Evolutionary conservation across 2,797 vertebrate species (phyloP).

Genomic region (Poliocrania exsul): DNA sequence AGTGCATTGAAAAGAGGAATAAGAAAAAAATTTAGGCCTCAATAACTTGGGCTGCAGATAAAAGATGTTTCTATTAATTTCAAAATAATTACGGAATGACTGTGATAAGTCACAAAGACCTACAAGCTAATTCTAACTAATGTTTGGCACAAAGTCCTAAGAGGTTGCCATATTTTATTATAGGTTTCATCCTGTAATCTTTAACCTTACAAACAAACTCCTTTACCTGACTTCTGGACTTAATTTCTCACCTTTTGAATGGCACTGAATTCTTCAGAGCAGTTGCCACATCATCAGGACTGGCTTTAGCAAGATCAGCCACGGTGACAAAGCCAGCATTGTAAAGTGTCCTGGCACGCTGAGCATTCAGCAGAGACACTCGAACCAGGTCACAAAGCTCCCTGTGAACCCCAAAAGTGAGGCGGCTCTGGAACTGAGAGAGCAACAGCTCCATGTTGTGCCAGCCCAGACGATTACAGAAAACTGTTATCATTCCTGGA

Average conservation of each 20-base stretch:
- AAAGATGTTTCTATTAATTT: neutral
- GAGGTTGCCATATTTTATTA: neutral
- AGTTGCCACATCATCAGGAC: constrained; percentile 82
- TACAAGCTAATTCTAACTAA: neutral
- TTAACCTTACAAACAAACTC: neutral
- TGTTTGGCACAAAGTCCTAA: neutral
- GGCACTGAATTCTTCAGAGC: constrained; percentile 89
- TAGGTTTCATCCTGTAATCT: neutral
- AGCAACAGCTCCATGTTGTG: constrained; percentile 94
- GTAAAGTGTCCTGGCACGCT: constrained; percentile 87
- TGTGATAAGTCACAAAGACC: neutral
- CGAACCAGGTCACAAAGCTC: constrained; percentile 94
- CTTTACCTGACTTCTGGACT: neutral
- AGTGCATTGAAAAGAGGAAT: neutral
- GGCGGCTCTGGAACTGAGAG: constrained; percentile 94
- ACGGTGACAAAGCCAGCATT: constrained; percentile 88
- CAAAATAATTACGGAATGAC: neutral
- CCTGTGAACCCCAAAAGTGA: constrained; percentile 94
- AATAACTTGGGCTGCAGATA: neutral
- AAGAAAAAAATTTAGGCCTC: neutral
- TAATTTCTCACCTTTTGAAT: constrained; percentile 89
- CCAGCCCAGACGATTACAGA: constrained; percentile 95
- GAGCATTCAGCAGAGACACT: constrained; percentile 90
- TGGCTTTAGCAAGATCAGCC: constrained; percentile 88
- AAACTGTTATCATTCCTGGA: constrained; percentile 94